Percentiles rank a stretch among this genome's conserved stretches.
Evolutionary conservation across 2,113 vertebrate genomes (phyloP).

Genomic region (Psettodes erumei): DNA sequence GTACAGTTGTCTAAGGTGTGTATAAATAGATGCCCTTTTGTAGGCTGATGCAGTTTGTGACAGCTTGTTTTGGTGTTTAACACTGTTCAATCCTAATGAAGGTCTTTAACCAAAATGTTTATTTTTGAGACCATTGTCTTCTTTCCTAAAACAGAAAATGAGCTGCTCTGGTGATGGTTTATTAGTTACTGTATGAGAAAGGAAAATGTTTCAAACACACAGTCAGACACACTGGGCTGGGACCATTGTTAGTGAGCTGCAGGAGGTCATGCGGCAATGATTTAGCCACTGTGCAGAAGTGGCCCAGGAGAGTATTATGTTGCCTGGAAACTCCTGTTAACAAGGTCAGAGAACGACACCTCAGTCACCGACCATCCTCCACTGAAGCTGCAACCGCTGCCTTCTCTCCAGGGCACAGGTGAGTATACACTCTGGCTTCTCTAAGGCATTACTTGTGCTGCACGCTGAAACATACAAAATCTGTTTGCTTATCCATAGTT

Average conservation of each 20-base stretch:
- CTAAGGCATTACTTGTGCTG: not conserved
- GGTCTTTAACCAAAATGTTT: not conserved
- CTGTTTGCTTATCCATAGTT: not conserved
- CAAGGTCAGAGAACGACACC: slow-evolving; percentile 50
- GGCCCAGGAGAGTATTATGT: slow-evolving; percentile 46
- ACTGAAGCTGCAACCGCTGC: not conserved
- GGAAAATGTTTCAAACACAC: not conserved
- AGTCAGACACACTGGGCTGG: not conserved
- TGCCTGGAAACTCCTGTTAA: slow-evolving; percentile 58
- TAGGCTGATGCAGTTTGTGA: too few relatives aligned
- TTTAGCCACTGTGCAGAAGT: not conserved
- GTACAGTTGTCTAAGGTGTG: too few relatives aligned
- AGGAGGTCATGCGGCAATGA: slow-evolving; percentile 18
- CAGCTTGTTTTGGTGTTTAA: too few relatives aligned
- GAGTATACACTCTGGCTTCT: slow-evolving; percentile 19
- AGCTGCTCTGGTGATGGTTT: not conserved
- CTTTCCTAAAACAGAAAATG: not conserved
- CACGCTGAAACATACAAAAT: too few relatives aligned
- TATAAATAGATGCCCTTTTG: too few relatives aligned
- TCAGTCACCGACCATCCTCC: slow-evolving; percentile 1
- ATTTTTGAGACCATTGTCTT: not conserved
- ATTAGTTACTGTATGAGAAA: not conserved
- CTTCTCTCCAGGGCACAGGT: slow-evolving; percentile 28
- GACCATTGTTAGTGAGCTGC: not conserved
- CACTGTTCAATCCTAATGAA: not conserved